Evolutionary conservation across 2,113 vertebrate species (phyloP).

Genomic region (Nicator chloris): DNA sequence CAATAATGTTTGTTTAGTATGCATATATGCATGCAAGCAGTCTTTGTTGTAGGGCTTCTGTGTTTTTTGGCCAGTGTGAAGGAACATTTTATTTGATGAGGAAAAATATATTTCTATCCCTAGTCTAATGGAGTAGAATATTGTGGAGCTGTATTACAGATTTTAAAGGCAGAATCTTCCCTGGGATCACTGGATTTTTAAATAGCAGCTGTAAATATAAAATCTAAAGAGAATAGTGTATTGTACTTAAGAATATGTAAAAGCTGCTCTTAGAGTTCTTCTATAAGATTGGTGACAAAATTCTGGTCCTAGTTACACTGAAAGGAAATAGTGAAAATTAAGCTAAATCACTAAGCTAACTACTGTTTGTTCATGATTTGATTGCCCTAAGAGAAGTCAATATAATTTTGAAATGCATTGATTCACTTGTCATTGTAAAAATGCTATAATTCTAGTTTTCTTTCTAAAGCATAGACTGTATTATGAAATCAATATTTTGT

Average conservation of each 20-base stretch:
- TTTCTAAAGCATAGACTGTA: constrained; percentile 3
- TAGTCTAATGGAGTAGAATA: not conserved
- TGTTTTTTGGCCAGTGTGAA: not conserved
- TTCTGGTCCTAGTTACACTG: not conserved
- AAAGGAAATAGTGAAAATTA: not conserved
- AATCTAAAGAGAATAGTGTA: not conserved
- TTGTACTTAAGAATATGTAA: constrained; percentile 16
- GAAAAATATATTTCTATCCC: not conserved
- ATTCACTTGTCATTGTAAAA: constrained; percentile 21
- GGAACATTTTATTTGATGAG: not conserved
- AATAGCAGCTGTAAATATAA: constrained; percentile 2
- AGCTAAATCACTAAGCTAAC: not conserved
- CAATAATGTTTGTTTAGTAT: not conserved
- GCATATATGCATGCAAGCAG: not conserved
- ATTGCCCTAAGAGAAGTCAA: constrained; percentile 9
- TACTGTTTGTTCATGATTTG: not conserved
- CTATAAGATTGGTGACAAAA: not conserved
- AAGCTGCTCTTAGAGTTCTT: not conserved
- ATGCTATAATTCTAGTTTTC: not conserved
- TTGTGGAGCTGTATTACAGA: not conserved
- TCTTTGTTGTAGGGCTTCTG: not conserved
- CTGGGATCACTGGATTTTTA: constrained; percentile 6
- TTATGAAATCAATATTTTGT: constrained; percentile 53
- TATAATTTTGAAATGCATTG: constrained; percentile 19
- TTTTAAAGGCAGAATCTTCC: constrained; percentile 8